Conservation (phyloP, 2,113 vertebrate genomes). For the Corythaeola cristata region DNA sequence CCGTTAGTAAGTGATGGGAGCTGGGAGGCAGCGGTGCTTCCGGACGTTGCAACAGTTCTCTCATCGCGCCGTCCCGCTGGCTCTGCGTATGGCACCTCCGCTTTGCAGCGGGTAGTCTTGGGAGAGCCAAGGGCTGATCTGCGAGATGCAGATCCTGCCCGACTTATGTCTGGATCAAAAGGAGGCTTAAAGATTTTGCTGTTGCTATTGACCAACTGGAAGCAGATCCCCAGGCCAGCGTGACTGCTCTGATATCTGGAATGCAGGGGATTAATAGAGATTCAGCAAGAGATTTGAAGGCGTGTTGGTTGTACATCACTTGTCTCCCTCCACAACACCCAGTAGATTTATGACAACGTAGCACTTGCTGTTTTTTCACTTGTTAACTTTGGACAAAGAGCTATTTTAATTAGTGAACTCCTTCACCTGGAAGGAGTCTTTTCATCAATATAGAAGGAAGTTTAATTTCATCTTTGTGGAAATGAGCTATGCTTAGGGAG, state of each 20-base stretch:
- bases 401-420: not conserved
- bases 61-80: accelerated
- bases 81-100: not conserved
- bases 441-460: not conserved
- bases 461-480: not conserved
- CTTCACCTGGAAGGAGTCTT: not conserved
- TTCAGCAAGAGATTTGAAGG: not conserved
- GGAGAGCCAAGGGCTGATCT: not conserved
- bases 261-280: not conserved
- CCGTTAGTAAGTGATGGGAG: not conserved
- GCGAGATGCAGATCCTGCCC: not conserved
- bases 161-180: slow-evolving; percentile 39
- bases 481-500: not conserved
- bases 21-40: not conserved
- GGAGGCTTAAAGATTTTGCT: slow-evolving; percentile 21
- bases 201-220: not conserved
- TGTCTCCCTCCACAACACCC: not conserved
- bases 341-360: not conserved
- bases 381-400: not conserved
- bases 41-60: accelerated
- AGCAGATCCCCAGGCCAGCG: not conserved
- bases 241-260: not conserved
- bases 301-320: not conserved
- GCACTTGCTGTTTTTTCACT: not conserved
- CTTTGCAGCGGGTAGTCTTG: not conserved